These are phyloP conservation scores for Actias luna DNA, from an alignment of 2,888 invertebrate species.

Conservation along the genomic window DNA sequence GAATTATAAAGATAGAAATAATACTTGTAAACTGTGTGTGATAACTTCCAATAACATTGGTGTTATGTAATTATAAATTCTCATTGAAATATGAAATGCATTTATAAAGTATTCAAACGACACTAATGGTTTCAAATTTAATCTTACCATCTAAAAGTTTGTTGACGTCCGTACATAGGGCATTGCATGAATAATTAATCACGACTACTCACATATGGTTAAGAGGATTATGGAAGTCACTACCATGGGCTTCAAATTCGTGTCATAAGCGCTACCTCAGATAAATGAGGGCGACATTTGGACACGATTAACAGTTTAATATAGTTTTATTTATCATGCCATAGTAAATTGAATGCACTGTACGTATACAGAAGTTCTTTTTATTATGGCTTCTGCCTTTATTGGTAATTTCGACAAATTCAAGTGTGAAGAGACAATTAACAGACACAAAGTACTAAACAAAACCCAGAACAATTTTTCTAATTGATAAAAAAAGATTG, in stretches of 20 bases:
- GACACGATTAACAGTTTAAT: neutral
- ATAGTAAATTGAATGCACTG: no score
- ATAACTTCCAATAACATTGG: neutral
- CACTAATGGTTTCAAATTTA: neutral
- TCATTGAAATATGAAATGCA: neutral
- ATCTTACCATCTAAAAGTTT: conserved; percentile 12
- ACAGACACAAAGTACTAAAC: no score
- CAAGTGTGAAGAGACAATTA: no score
- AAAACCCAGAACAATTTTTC: no score
- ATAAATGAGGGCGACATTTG: neutral
- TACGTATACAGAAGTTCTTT: no score
- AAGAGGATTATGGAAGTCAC: conserved; percentile 19
- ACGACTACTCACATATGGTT: conserved; percentile 12
- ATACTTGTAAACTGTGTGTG: no score
- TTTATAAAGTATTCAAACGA: neutral
- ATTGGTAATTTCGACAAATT: no score
- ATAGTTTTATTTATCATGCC: no score
- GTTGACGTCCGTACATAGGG: conserved; percentile 4
- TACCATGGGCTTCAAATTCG: conserved; percentile 13
- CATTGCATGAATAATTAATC: conserved; percentile 16
- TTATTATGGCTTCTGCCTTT: no score
- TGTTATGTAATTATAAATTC: neutral
- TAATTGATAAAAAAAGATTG: no score
- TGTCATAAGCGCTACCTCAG: conserved; percentile 17
- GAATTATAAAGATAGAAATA: no score